Base-by-base conservation (phyloP, 2,797 vertebrate genomes). In the Threskiornis aethiopicus region DNA sequence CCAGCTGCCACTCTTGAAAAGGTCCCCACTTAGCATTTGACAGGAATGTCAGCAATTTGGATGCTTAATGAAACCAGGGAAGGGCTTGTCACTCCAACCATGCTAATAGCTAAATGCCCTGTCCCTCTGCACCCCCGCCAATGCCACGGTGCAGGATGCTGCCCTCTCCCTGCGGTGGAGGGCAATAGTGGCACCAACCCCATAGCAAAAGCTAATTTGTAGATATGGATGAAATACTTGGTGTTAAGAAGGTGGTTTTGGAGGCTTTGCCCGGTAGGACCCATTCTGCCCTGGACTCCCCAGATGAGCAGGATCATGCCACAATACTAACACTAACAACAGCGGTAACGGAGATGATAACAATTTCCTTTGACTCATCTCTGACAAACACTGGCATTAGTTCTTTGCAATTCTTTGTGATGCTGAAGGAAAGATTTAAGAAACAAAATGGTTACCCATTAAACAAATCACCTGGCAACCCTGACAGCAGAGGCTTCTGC, bases 1-100 rank as follows among this genome's bases (percentile, higher is more conserved):
- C 87, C 85, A 84, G 83, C 66, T 91, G 93, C 57, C 31, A 9
- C 49, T 29, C 82, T 72, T 77, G 59, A 72, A 81, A 90, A 88
- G 24, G 62, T 73, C 87, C 25, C 51, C 61, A 69, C 57, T 85
- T 81, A 89, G n/a, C 51, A 41, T 81, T 62, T 72, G 70, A 72
- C 83, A 90, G 87, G 79, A 90, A 93, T 86, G 87, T 44, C 79
- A 90, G 69, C 70, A 95, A 79, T 88, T 81, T 0, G 0, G 69
- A 16, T 8, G 1, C 46, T 76, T 79, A 58, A 79, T 78, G 62
- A 95, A 54, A 83, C 7, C 51, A n/a, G 52, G 72, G 78, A 78
- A 69, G 49, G 26, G 41, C 28, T 93, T 86, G 57, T 91, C 89
- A 49, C 65, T 58, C 67, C 37, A 42, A 39, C 4, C 28, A 16